Percentiles rank a stretch among this genome's conserved stretches.
phyloP scores from a whole-genome alignment of 30 jellyfish, hydroid and myxozoan genomes.

The Morbakka virulenta region DNA sequence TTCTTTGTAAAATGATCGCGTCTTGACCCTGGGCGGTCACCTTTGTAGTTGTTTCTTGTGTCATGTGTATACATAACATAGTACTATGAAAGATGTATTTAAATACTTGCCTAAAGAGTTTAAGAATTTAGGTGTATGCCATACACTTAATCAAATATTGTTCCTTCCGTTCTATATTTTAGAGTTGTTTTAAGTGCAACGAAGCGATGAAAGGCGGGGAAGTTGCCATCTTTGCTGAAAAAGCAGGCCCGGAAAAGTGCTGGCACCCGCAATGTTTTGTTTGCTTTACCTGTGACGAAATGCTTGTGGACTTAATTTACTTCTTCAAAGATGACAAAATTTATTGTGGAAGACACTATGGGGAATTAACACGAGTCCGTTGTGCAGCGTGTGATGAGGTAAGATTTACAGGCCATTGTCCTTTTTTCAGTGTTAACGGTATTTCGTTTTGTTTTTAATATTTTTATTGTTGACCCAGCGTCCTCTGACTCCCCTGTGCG shows the following conservation, averaged over 20 bases:
- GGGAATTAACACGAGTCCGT: conserved; percentile 88
- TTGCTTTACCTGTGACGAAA: conserved; percentile 75
- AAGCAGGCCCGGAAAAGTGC: conserved; percentile 83
- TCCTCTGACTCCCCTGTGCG: background rate
- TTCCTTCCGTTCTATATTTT: background rate
- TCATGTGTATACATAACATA: too few relatives aligned
- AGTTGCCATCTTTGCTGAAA: conserved; percentile 83
- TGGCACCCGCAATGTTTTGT: conserved; percentile 96
- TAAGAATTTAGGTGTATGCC: too few relatives aligned
- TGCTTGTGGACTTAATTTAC: conserved; percentile 78
- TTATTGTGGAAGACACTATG: conserved; percentile 97
- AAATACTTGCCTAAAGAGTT: too few relatives aligned
- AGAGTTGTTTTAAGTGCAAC: conserved; percentile 61
- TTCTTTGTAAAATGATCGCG: too few relatives aligned
- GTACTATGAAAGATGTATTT: too few relatives aligned
- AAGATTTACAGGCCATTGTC: too few relatives aligned
- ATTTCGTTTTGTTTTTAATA: background rate
- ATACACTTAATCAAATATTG: background rate
- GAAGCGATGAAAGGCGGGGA: conserved; percentile 69
- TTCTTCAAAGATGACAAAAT: conserved; percentile 70
- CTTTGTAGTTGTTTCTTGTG: too few relatives aligned
- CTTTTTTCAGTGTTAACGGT: too few relatives aligned
- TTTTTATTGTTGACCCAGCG: background rate
- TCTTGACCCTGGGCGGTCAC: too few relatives aligned
- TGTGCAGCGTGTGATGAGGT: conserved; percentile 99